A percentile compares a stretch with the other conserved stretches of the same genome.
Conservation (phyloP, 2,888 invertebrate species). For the Andricus quercusramuli region DNA sequence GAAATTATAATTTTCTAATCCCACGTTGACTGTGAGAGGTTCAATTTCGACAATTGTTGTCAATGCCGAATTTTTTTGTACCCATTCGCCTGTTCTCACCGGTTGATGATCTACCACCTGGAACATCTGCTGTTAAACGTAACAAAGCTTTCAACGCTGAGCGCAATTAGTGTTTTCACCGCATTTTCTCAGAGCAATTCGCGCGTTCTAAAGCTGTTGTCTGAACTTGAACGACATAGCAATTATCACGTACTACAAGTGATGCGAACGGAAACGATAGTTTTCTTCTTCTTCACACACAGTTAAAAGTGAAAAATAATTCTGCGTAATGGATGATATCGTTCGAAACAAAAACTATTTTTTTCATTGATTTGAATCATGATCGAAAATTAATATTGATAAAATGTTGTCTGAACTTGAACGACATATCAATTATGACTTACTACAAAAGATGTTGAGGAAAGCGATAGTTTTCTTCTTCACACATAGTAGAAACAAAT, state of each 20-base stretch:
- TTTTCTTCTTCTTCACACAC: background rate
- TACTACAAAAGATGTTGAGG: background rate
- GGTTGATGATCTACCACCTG: constrained; percentile 13
- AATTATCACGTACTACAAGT: background rate
- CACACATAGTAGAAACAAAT: too few species aligned
- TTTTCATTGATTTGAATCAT: too few species aligned
- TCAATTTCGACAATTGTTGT: constrained; percentile 23
- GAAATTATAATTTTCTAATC: constrained; percentile 17
- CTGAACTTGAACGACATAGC: constrained; percentile 2
- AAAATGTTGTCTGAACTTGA: background rate
- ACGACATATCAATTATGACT: constrained; percentile 2
- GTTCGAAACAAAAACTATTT: background rate
- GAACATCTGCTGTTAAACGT: constrained; percentile 20
- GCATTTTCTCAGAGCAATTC: constrained; percentile 14
- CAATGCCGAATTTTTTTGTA: constrained; percentile 20
- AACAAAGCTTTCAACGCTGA: constrained; percentile 38
- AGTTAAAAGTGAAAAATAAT: background rate
- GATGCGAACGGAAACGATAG: background rate
- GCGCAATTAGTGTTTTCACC: constrained; percentile 16
- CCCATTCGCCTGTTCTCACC: constrained; percentile 29
- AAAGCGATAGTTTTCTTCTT: background rate
- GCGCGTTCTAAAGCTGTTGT: background rate
- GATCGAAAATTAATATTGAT: too few species aligned
- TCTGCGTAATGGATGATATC: background rate
- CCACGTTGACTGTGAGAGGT: constrained; percentile 15